Evolutionary conservation across 2,113 vertebrate genomes (phyloP).

Genomic region (Elgaria multicarinata): DNA sequence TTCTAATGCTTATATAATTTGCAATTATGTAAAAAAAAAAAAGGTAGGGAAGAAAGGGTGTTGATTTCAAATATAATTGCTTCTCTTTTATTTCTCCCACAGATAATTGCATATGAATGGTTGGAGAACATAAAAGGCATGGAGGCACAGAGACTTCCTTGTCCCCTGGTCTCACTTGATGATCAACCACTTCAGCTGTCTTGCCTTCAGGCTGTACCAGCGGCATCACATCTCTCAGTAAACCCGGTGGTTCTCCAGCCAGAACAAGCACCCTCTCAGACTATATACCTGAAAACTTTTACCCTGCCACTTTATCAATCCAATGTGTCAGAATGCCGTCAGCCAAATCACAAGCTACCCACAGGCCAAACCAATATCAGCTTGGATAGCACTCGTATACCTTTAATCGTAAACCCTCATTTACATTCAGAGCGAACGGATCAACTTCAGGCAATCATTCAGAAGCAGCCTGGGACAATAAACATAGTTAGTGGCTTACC

Average conservation of each 20-base stretch:
- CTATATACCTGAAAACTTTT: constrained; percentile 86
- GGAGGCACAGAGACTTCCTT: constrained; percentile 64
- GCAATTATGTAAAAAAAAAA: neutral
- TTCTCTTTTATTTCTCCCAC: constrained; percentile 3
- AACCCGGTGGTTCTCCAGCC: constrained; percentile 23
- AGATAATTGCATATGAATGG: constrained; percentile 43
- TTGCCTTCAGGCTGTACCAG: constrained; percentile 35
- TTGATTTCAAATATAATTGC: neutral
- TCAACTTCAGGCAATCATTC: constrained; percentile 29
- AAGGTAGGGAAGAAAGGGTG: neutral
- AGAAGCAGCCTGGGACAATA: constrained; percentile 83
- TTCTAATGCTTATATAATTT: neutral
- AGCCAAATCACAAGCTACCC: constrained; percentile 58
- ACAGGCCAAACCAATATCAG: constrained; percentile 42
- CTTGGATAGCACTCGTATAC: constrained; percentile 55
- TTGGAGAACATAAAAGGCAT: constrained; percentile 54
- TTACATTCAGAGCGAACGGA: constrained; percentile 53
- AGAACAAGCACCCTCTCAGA: constrained; percentile 74
- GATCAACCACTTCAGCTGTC: constrained; percentile 19
- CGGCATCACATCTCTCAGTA: constrained; percentile 47
- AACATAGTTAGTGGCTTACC: constrained; percentile 85
- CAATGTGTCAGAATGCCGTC: constrained; percentile 62
- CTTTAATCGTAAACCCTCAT: constrained; percentile 75
- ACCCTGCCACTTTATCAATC: constrained; percentile 80
- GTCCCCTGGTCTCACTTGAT: neutral